phyloP scores from a whole-genome alignment of 2,888 invertebrate genomes.

The Argyresthia goedartella region DNA sequence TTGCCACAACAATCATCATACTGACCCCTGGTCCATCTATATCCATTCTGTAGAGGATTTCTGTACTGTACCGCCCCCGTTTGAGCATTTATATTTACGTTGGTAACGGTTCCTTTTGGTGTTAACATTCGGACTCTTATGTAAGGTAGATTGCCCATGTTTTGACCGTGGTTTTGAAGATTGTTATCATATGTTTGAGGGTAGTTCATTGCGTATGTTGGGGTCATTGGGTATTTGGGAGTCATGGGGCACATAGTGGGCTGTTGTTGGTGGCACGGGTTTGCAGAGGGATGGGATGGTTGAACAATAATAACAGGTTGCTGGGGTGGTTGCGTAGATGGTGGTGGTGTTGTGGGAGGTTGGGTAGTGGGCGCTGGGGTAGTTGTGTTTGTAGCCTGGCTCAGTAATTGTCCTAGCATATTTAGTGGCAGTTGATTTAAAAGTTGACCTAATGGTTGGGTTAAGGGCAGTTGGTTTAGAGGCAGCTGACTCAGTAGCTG shows the following conservation, averaged over 20 bases:
- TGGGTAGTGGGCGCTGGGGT: neutral
- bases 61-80: no score
- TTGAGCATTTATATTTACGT: neutral
- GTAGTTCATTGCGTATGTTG: neutral
- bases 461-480: neutral
- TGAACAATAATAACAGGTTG: neutral
- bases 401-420: no score
- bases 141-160: neutral
- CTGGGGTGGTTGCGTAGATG: neutral
- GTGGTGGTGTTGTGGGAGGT: neutral
- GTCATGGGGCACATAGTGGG: neutral
- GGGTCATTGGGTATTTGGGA: neutral
- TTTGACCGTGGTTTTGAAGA: no score
- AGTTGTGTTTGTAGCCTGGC: neutral
- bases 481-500: neutral
- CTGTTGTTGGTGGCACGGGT: neutral
- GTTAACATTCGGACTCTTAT: conserved; percentile 1
- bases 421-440: no score
- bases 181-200: conserved; percentile 11
- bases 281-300: neutral
- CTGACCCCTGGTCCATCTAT: conserved; percentile 30
- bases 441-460: neutral
- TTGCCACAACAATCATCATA: conserved; percentile 46
- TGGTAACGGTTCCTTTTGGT: conserved; percentile 4
- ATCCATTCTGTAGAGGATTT: neutral